A percentile compares a stretch with the other conserved stretches of the same genome.
These are phyloP conservation scores for Xestia rhomboidea DNA, from an alignment of 2,888 invertebrate genomes.

Conservation along the genomic window DNA sequence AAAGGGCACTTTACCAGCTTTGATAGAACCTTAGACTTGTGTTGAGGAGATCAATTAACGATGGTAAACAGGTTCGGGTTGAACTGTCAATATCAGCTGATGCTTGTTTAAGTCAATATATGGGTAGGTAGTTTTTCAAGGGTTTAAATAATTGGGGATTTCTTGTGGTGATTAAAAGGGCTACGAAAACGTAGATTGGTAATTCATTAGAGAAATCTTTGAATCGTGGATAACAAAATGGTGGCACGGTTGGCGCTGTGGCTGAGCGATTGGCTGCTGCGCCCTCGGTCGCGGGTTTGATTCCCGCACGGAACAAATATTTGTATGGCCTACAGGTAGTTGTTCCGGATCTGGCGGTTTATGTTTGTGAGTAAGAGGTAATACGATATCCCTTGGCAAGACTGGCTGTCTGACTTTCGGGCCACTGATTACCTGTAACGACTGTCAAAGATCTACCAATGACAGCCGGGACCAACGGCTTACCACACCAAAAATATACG, in stretches of 20 bases:
- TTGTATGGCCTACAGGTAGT: no score
- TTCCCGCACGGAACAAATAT: no score
- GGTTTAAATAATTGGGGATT: background rate
- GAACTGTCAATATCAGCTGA: slow-evolving; percentile 32
- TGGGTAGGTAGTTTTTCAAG: slow-evolving; percentile 6
- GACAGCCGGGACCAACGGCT: background rate
- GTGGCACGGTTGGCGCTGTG: no score
- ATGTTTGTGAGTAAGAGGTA: no score
- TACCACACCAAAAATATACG: background rate
- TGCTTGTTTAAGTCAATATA: background rate
- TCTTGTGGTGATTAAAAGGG: background rate
- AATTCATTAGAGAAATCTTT: background rate
- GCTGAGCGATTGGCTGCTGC: no score
- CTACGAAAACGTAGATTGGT: background rate
- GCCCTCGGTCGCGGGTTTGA: no score
- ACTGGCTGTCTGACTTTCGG: background rate
- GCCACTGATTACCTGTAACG: background rate
- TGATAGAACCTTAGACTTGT: slow-evolving; percentile 37
- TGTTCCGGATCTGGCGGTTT: no score
- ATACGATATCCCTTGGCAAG: background rate
- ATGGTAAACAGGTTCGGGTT: slow-evolving; percentile 29
- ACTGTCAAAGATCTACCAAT: background rate
- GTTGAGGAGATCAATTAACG: slow-evolving; percentile 36
- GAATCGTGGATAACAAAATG: no score
- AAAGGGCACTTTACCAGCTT: slow-evolving; percentile 61